Conservation (phyloP, 2,888 invertebrate species). For the Mimumesa dahlbomi region DNA sequence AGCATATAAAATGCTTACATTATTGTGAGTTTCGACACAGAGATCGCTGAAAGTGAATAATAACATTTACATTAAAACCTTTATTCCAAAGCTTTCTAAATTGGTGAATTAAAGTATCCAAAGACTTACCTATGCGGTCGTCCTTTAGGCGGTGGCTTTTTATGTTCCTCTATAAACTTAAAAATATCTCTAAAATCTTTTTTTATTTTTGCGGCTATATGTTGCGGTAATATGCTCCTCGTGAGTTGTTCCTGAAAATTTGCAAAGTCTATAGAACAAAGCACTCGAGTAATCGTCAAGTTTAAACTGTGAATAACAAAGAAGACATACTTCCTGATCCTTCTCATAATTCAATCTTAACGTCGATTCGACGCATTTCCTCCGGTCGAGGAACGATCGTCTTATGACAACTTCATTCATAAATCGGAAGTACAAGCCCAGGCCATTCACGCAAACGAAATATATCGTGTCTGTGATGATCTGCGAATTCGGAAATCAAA, state of each 20-base stretch:
- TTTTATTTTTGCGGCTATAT: constrained; percentile 86
- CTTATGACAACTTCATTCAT: constrained; percentile 94
- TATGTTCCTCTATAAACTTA: constrained; percentile 78
- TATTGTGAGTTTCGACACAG: constrained; percentile 92
- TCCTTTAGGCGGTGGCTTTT: constrained; percentile 75
- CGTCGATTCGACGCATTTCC: constrained; percentile 93
- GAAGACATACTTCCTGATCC: constrained; percentile 87
- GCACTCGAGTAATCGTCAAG: background rate
- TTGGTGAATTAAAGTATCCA: no score
- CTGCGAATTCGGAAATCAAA: constrained; percentile 79
- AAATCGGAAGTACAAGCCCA: constrained; percentile 93
- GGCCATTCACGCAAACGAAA: constrained; percentile 87
- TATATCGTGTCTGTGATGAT: constrained; percentile 87
- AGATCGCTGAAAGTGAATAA: constrained; percentile 87
- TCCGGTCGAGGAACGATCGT: constrained; percentile 91
- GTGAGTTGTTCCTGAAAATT: constrained; percentile 89
- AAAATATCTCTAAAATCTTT: constrained; percentile 82
- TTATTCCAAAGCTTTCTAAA: no score
- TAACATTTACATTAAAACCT: no score
- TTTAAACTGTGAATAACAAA: background rate
- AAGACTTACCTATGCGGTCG: constrained; percentile 81
- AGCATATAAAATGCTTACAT: constrained; percentile 94
- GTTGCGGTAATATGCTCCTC: constrained; percentile 92
- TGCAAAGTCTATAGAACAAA: background rate
- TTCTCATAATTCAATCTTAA: constrained; percentile 90